Percentiles rank a stretch among this genome's conserved stretches.
Conservation (phyloP, 2,888 invertebrate species). For the Leucania comma region DNA sequence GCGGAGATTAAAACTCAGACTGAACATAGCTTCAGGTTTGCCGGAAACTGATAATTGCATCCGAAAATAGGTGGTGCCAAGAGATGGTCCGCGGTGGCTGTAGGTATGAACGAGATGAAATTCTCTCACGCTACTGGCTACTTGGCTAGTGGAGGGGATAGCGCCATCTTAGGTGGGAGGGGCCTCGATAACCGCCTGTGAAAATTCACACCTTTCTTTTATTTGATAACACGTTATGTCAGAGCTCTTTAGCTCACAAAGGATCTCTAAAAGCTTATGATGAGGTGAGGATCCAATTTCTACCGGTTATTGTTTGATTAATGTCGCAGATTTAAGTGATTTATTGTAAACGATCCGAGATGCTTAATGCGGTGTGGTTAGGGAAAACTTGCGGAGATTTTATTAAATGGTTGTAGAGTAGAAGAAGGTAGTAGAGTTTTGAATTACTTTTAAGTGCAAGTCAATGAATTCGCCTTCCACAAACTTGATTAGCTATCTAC, state of each 20-base stretch:
- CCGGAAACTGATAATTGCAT: slow-evolving; percentile 86
- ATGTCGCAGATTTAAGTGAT: slow-evolving; percentile 86
- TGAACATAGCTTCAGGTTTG: slow-evolving; percentile 73
- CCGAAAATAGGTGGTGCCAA: slow-evolving; percentile 88
- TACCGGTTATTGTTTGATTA: slow-evolving; percentile 86
- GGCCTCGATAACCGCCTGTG: slow-evolving; percentile 84
- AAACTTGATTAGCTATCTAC: background rate
- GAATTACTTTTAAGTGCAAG: background rate
- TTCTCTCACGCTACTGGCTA: slow-evolving; percentile 86
- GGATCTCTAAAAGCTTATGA: slow-evolving; percentile 89
- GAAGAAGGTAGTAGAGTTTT: background rate
- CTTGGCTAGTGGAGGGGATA: slow-evolving; percentile 79
- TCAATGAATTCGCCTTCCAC: background rate
- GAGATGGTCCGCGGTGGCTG: slow-evolving; percentile 75
- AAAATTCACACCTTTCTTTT: slow-evolving; percentile 91
- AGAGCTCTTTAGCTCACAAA: slow-evolving; percentile 88
- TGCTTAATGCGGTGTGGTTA: slow-evolving; percentile 63
- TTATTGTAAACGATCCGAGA: slow-evolving; percentile 76
- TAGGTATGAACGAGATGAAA: slow-evolving; percentile 84
- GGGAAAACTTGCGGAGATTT: slow-evolving; percentile 42
- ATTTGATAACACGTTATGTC: slow-evolving; percentile 90
- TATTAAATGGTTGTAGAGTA: slow-evolving; percentile 1
- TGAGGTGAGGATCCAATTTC: slow-evolving; percentile 86
- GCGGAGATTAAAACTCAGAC: slow-evolving; percentile 66
- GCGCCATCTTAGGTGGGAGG: slow-evolving; percentile 89